phyloP scores from a whole-genome alignment of 2,797 vertebrate species.

The Tokudaia tokunoshimensis region DNA sequence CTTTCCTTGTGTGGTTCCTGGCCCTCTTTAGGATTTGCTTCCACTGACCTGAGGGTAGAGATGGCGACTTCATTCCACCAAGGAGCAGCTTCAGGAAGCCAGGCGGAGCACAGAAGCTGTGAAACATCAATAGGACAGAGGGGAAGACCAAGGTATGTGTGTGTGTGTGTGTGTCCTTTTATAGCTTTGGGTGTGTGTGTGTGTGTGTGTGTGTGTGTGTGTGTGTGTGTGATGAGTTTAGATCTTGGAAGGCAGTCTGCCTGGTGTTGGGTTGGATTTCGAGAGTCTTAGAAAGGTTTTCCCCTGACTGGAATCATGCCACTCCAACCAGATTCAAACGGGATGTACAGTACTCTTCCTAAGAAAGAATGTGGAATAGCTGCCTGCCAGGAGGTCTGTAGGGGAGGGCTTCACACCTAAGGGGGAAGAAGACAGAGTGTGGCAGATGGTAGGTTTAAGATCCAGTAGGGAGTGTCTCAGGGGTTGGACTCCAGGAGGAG shows the following conservation, averaged over 20 bases:
- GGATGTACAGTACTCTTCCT: background rate
- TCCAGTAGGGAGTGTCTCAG: background rate
- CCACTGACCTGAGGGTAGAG: background rate
- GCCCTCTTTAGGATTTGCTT: fast-evolving
- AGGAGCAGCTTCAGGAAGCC: background rate
- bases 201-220: background rate
- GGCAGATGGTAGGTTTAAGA: no score
- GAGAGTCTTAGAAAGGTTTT: background rate
- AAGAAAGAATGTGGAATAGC: background rate
- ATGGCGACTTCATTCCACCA: background rate
- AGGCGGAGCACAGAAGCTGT: fast-evolving
- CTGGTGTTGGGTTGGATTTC: background rate
- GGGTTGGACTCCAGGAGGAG: background rate
- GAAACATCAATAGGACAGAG: background rate
- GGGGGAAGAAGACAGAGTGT: background rate
- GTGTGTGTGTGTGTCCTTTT: background rate
- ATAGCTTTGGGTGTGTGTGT: background rate
- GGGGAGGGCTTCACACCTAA: background rate
- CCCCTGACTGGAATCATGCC: fast-evolving
- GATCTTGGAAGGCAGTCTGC: background rate
- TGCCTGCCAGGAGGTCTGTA: no score
- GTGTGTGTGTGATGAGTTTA: background rate
- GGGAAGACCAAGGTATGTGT: background rate
- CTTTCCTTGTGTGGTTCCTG: no score
- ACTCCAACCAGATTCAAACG: background rate